Conservation (phyloP, 1,140 invertebrate species). For the Drosophila carrolli region DNA sequence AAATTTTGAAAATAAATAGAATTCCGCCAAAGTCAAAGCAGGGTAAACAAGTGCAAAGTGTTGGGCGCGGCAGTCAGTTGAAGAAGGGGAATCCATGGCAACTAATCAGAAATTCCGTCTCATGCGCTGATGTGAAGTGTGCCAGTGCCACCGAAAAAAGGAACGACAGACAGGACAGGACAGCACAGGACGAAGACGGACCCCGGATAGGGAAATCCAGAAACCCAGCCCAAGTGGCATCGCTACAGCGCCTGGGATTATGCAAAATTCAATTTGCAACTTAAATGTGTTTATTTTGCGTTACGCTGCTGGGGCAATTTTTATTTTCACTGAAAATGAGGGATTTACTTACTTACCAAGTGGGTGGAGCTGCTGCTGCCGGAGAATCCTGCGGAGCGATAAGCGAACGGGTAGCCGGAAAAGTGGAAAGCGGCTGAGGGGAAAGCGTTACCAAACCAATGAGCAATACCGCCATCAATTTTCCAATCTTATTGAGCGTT, state of each 20-base stretch:
- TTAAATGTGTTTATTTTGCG: slow-evolving; percentile 84
- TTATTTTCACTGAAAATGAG: slow-evolving; percentile 83
- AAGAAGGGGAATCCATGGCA: slow-evolving; percentile 63
- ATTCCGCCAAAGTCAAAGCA: slow-evolving; percentile 79
- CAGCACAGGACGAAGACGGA: slow-evolving; percentile 43
- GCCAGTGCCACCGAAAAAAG: slow-evolving; percentile 32
- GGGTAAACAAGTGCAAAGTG: slow-evolving; percentile 60
- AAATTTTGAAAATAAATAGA: slow-evolving; percentile 81
- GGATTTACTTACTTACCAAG: slow-evolving; percentile 68
- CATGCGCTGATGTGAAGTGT: slow-evolving; percentile 65
- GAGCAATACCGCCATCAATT: slow-evolving; percentile 76
- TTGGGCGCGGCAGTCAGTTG: background rate
- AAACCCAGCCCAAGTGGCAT: slow-evolving; percentile 39
- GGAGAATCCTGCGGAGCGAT: slow-evolving; percentile 15
- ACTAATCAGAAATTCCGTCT: slow-evolving; percentile 83
- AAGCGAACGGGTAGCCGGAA: slow-evolving; percentile 52
- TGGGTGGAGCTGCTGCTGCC: slow-evolving; percentile 4
- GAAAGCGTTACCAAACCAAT: slow-evolving; percentile 58
- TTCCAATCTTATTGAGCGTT: slow-evolving; percentile 82
- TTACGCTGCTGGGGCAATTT: slow-evolving; percentile 81
- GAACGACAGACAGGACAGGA: slow-evolving; percentile 34
- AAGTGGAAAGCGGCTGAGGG: background rate
- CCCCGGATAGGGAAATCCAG: slow-evolving; percentile 7
- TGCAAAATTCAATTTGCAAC: slow-evolving; percentile 84
- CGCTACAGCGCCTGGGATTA: slow-evolving; percentile 71